Percentiles rank a stretch among this genome's conserved stretches.
These are phyloP conservation scores for Thamnaconus septentrionalis DNA, from an alignment of 2,113 vertebrate species.

Conservation along the genomic window DNA sequence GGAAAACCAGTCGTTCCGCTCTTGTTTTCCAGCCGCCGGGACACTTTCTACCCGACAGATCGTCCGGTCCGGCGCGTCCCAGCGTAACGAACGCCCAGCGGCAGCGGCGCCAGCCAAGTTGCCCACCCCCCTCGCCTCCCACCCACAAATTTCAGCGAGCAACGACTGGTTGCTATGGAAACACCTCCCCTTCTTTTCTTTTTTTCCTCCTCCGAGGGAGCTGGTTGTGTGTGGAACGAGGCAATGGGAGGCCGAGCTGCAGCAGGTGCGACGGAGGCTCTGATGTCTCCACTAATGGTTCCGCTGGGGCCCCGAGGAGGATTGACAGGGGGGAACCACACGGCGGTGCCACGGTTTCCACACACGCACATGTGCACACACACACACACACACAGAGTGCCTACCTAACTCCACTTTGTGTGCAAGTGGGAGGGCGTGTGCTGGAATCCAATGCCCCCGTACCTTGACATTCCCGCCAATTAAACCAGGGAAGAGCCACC, in stretches of 20 bases:
- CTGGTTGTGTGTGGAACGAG: constrained; percentile 50
- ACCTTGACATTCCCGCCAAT: constrained; percentile 27
- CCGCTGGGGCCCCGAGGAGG: constrained; percentile 7
- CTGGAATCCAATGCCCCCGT: constrained; percentile 6
- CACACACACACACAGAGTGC: background rate
- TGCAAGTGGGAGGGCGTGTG: background rate
- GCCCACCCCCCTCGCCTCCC: background rate
- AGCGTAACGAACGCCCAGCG: constrained; percentile 4
- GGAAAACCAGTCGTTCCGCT: no score
- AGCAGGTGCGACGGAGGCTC: constrained; percentile 59
- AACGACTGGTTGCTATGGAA: background rate
- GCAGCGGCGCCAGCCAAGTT: constrained; percentile 24
- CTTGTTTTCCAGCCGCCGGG: background rate
- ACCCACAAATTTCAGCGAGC: background rate
- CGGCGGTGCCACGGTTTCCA: constrained; percentile 31
- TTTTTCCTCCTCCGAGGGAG: constrained; percentile 27
- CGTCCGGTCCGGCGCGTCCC: constrained; percentile 36
- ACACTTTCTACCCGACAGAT: constrained; percentile 19
- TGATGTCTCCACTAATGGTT: constrained; percentile 53
- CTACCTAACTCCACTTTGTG: no score
- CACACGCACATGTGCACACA: background rate
- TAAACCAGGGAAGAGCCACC: constrained; percentile 21
- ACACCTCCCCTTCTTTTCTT: constrained; percentile 17
- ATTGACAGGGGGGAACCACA: constrained; percentile 39
- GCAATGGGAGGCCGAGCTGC: constrained; percentile 34